phyloP scores from a whole-genome alignment of 2,888 invertebrate species.

The Drosophila nigricruria region DNA sequence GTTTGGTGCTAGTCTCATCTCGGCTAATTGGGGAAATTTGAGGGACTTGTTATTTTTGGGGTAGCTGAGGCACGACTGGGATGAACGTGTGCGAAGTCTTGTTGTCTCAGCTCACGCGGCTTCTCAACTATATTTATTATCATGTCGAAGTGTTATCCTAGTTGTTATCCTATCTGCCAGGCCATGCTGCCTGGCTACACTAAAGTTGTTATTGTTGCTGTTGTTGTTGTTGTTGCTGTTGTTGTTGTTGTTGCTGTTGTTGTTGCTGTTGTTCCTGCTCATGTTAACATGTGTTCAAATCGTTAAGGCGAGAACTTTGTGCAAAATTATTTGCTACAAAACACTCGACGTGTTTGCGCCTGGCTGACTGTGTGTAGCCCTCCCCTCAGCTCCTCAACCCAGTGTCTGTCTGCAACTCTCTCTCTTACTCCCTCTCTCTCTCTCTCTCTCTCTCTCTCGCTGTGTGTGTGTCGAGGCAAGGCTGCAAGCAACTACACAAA shows the following conservation, averaged over 20 bases:
- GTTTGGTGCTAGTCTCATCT: not conserved
- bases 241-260: slow-evolving; percentile 21
- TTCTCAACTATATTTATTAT: slow-evolving; percentile 71
- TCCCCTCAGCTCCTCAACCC: not conserved
- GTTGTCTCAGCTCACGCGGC: slow-evolving; percentile 8
- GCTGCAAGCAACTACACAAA: slow-evolving; percentile 74
- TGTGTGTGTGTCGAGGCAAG: slow-evolving; percentile 23
- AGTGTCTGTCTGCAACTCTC: slow-evolving; percentile 23
- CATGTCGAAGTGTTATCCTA: slow-evolving; percentile 77
- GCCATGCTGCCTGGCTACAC: slow-evolving; percentile 12
- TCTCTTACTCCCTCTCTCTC: slow-evolving; percentile 4
- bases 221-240: slow-evolving; percentile 57
- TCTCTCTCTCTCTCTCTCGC: slow-evolving; percentile 2
- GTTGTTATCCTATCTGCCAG: slow-evolving; percentile 46
- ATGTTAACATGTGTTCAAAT: slow-evolving; percentile 79
- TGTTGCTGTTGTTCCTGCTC: slow-evolving; percentile 74
- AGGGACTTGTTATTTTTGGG: not conserved
- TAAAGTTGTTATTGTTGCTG: slow-evolving; percentile 11
- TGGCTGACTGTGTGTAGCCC: slow-evolving; percentile 53
- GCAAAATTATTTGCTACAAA: slow-evolving; percentile 80
- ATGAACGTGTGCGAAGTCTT: slow-evolving; percentile 5
- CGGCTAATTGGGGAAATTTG: slow-evolving; percentile 15
- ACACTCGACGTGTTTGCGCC: slow-evolving; percentile 81
- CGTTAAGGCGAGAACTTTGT: slow-evolving; percentile 80
- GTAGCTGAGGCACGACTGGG: not conserved